These are phyloP conservation scores for Parotia lawesii DNA, from an alignment of 2,113 vertebrate species.

Conservation along the genomic window DNA sequence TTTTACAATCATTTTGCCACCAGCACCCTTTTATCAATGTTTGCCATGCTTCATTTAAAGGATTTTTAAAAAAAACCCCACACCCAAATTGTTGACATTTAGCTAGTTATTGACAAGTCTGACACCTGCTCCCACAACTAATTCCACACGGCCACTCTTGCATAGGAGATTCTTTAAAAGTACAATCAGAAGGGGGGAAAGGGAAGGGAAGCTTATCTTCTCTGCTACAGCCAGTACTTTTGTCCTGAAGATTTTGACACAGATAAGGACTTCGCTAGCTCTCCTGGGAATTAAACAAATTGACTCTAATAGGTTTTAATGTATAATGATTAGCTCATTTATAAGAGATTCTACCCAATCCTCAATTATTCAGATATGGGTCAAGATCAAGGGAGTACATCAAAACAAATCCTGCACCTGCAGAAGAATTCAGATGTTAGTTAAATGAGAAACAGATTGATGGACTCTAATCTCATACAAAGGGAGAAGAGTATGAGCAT, in stretches of 20 bases:
- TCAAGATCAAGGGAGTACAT: conserved; percentile 60
- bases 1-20: neutral
- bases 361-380: conserved; percentile 63
- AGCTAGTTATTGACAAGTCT: neutral
- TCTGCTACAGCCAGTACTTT: neutral
- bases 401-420: conserved; percentile 50
- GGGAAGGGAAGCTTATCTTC: neutral
- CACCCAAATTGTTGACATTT: neutral
- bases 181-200: neutral
- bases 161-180: neutral
- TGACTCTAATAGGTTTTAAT: conserved; percentile 69
- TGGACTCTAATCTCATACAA: conserved; percentile 4
- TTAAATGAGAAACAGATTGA: conserved; percentile 60
- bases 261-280: conserved; percentile 16
- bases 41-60: neutral
- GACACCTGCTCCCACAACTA: neutral
- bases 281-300: conserved; percentile 64
- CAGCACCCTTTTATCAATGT: neutral
- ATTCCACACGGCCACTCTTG: neutral
- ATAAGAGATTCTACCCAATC: conserved; percentile 56
- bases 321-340: conserved; percentile 63
- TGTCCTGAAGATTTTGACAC: conserved; percentile 36
- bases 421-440: conserved; percentile 44
- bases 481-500: neutral
- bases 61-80: neutral